phyloP scores from a whole-genome alignment of 2,113 vertebrate species.

The Pelmatolapia mariae region DNA sequence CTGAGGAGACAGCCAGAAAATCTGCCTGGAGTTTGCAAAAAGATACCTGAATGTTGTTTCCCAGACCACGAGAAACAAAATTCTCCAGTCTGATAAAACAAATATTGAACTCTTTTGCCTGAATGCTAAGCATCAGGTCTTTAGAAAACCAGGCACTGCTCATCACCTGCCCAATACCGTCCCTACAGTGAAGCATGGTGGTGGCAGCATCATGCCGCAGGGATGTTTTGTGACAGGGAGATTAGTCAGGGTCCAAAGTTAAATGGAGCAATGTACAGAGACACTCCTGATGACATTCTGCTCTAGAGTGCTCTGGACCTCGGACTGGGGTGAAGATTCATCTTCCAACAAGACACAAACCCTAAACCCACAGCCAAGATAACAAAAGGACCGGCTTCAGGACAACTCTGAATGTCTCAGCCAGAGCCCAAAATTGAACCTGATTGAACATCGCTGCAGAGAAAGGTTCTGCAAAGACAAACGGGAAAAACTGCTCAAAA shows the following conservation, averaged over 20 bases:
- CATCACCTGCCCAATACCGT: neutral
- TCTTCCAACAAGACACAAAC: neutral
- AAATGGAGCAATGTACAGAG: neutral
- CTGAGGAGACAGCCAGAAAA: neutral
- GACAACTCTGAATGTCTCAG: neutral
- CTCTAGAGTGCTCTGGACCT: neutral
- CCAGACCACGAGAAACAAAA: neutral
- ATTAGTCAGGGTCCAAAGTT: neutral
- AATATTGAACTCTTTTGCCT: neutral
- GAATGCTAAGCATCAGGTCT: neutral
- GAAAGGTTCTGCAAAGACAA: neutral
- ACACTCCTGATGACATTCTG: neutral
- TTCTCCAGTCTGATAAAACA: neutral
- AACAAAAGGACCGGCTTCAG: neutral
- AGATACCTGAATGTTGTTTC: neutral
- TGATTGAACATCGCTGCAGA: neutral
- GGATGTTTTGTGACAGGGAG: neutral
- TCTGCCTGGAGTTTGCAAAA: neutral
- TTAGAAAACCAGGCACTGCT: neutral
- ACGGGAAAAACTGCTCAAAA: neutral
- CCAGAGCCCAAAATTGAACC: neutral
- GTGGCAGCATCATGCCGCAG: neutral
- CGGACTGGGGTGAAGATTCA: neutral
- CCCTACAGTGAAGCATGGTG: neutral
- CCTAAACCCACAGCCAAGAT: neutral